These are phyloP conservation scores for Thripadectes ignobilis DNA, from an alignment of 2,797 vertebrate species.

Conservation along the genomic window DNA sequence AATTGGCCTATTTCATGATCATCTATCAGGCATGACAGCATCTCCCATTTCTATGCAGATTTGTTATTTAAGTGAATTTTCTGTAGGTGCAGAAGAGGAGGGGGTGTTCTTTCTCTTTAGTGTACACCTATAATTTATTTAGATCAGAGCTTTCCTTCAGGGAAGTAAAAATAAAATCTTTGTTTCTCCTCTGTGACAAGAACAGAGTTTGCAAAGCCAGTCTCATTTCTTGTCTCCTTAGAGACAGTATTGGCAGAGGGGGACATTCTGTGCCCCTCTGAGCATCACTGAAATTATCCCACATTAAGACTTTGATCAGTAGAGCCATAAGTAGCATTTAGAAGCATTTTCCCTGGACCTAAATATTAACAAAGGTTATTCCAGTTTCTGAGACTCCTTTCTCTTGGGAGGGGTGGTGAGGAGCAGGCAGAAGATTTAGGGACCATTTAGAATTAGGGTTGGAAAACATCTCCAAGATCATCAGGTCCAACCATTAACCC, in stretches of 20 bases:
- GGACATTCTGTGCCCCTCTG: background rate
- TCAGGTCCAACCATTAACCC: fast-evolving
- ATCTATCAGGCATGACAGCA: slow-evolving; percentile 32
- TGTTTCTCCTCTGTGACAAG: background rate
- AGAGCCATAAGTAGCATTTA: background rate
- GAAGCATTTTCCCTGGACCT: background rate
- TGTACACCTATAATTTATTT: slow-evolving; percentile 48
- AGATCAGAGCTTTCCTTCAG: background rate
- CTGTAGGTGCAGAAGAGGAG: background rate
- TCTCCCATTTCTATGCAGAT: slow-evolving; percentile 24
- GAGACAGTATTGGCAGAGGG: background rate
- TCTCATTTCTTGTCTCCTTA: background rate
- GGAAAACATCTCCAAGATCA: background rate
- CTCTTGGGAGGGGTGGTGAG: background rate
- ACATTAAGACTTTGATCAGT: background rate
- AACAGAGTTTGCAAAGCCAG: background rate
- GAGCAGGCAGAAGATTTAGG: background rate
- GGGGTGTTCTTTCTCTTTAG: background rate
- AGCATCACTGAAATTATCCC: background rate
- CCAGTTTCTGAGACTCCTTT: background rate
- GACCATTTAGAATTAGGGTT: background rate
- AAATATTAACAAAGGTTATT: background rate
- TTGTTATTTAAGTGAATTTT: slow-evolving; percentile 44
- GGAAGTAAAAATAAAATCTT: slow-evolving; percentile 20
- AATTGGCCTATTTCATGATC: background rate